phyloP scores from a whole-genome alignment of 1,140 invertebrate genomes.

The Polypedilum pembai region DNA sequence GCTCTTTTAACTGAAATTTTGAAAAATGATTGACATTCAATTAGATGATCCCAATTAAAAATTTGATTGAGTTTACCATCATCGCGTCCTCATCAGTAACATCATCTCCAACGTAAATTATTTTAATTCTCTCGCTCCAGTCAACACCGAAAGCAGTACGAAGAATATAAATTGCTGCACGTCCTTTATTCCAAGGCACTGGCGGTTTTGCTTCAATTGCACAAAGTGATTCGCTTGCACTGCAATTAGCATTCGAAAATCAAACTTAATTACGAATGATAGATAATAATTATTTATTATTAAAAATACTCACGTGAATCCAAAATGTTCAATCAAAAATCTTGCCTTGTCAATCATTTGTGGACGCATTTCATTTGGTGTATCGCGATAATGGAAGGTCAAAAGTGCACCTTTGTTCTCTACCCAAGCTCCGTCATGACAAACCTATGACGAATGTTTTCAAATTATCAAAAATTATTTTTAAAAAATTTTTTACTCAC shows the following conservation, averaged over 20 bases:
- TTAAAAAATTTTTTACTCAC: slow-evolving; percentile 42
- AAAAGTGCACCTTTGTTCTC: slow-evolving; percentile 83
- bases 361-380: slow-evolving; percentile 56
- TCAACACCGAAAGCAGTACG: slow-evolving; percentile 82
- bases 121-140: slow-evolving; percentile 82
- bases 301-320: slow-evolving; percentile 52
- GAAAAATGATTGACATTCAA: no score
- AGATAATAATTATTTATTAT: no score
- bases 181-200: slow-evolving; percentile 82
- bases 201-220: slow-evolving; percentile 82
- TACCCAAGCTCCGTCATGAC: slow-evolving; percentile 81
- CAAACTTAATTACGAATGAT: no score
- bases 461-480: background rate
- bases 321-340: slow-evolving; percentile 62
- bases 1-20: no score
- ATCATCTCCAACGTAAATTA: slow-evolving; percentile 87
- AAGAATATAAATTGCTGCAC: slow-evolving; percentile 82
- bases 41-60: background rate
- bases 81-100: slow-evolving; percentile 87
- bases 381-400: slow-evolving; percentile 83
- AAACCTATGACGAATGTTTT: slow-evolving; percentile 49
- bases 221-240: slow-evolving; percentile 63
- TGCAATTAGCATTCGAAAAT: no score
- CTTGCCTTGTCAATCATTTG: slow-evolving; percentile 60
- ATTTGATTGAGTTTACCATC: slow-evolving; percentile 52